Percentiles rank a stretch among this genome's conserved stretches.
Evolutionary conservation across 2,888 invertebrate species (phyloP).

Genomic region (Chalcosyrphus nemorum): DNA sequence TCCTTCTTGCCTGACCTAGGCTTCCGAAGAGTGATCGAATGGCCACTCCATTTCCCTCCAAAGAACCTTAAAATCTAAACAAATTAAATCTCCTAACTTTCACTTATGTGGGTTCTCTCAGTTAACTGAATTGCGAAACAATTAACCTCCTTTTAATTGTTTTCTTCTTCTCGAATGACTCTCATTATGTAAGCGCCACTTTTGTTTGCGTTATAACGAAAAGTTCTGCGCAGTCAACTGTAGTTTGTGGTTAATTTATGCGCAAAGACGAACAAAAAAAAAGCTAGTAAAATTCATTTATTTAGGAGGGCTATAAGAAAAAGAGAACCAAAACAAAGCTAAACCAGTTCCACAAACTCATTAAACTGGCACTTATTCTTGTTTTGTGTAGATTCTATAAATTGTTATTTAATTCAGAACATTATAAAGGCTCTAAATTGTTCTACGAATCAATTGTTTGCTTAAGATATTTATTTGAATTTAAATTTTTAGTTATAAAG

Average conservation of each 20-base stretch:
- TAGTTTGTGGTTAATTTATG: slow-evolving; percentile 5
- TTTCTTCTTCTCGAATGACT: not conserved
- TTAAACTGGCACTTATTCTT: not conserved
- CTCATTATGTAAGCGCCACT: slow-evolving; percentile 12
- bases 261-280: no score
- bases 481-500: not conserved
- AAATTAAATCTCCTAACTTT: no score
- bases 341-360: not conserved
- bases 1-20: no score
- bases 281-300: not conserved
- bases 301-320: not conserved
- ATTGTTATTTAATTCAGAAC: not conserved
- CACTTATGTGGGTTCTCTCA: no score
- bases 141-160: not conserved
- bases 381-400: not conserved
- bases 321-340: not conserved
- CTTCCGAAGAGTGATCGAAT: no score
- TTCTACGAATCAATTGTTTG: not conserved
- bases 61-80: no score
- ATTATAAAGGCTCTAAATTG: not conserved
- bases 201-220: not conserved
- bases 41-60: no score
- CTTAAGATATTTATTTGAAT: not conserved
- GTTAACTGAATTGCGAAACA: not conserved
- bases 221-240: not conserved